Conservation (phyloP, 2,888 invertebrate genomes). For the Oxycera nigricornis region DNA sequence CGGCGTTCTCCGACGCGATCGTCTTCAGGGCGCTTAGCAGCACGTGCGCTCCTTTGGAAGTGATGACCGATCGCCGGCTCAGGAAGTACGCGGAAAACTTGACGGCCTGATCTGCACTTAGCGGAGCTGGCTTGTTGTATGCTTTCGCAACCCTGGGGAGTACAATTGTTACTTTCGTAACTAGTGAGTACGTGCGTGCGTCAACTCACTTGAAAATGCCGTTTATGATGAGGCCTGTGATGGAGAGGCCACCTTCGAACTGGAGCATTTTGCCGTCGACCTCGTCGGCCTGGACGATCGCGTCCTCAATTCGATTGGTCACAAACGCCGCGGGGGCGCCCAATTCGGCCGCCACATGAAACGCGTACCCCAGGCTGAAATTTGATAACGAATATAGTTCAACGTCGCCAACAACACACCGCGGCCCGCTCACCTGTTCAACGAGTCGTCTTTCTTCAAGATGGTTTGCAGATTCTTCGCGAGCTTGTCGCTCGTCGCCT, state of each 20-base stretch:
- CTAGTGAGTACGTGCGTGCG: background rate
- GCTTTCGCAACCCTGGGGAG: conserved; percentile 65
- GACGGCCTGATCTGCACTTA: conserved; percentile 79
- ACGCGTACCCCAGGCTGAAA: conserved; percentile 81
- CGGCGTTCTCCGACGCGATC: conserved; percentile 70
- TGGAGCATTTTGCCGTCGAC: conserved; percentile 86
- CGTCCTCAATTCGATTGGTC: conserved; percentile 79
- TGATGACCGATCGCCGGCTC: conserved; percentile 87
- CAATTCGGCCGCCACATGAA: conserved; percentile 81
- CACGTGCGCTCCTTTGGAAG: conserved; percentile 81
- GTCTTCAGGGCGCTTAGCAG: conserved; percentile 80
- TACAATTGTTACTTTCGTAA: background rate
- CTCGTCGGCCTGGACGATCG: conserved; percentile 95
- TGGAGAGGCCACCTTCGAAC: conserved; percentile 89
- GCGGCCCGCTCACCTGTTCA: conserved; percentile 68
- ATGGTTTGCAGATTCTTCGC: conserved; percentile 76
- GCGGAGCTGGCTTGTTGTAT: conserved; percentile 71
- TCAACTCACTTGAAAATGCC: conserved; percentile 64
- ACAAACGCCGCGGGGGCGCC: conserved; percentile 69
- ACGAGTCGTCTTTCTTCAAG: conserved; percentile 85
- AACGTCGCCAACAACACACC: conserved; percentile 45
- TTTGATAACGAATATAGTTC: conserved; percentile 38
- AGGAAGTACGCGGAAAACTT: conserved; percentile 92
- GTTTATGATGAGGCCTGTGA: conserved; percentile 71
- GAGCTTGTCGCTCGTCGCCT: conserved; percentile 73